Base-by-base conservation (phyloP, 2,113 vertebrate species). In the Colius striatus region DNA sequence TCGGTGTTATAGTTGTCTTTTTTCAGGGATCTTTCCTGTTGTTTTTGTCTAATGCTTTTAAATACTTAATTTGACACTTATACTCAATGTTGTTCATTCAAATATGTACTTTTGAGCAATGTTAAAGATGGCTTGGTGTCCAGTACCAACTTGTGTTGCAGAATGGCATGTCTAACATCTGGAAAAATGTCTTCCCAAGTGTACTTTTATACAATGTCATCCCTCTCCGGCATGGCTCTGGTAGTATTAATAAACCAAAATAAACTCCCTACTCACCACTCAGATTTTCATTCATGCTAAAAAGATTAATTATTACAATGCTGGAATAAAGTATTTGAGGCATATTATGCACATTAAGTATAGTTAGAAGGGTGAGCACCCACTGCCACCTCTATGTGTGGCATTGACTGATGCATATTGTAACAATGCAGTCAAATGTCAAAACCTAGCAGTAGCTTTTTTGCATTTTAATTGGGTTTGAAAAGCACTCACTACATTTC, bases 201-300 rank as follows among this genome's bases (percentile, higher is more conserved):
- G 7, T 10, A 43, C 22, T 66, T 78, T 22, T 17, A 12, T 36
- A 25, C 30, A 41, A 25, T 26, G 20, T 6, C 36, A 65, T 12
- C 45, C 20, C n/a, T 60, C 13, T 38, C 58, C 68, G 60, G 34
- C 0, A 0, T 45, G 15, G 19, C 1, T 0, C 36, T 60, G 8
- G 34, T 48, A 47, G 18, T 36, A 38, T 21, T 61, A n/a, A 58
- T 30, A 34, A 55, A 63, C 47, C 13, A 43, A 65, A 75, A 47
- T 21, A 17, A 68, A n/a, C 13, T 15, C 2, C 1, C 2, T 18
- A 11, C 16, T 47, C 8, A 26, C 22, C 22, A 36, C 36, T 45
- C 36, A 50, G 26, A 50, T n/a, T 34, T 55, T 68, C 17, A 32
- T 21, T 26, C 17, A 14, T 30, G 22, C 34, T 20, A n/a, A 74